Evolutionary conservation across 2,113 vertebrate species (phyloP).

Genomic region (Scomber colias): DNA sequence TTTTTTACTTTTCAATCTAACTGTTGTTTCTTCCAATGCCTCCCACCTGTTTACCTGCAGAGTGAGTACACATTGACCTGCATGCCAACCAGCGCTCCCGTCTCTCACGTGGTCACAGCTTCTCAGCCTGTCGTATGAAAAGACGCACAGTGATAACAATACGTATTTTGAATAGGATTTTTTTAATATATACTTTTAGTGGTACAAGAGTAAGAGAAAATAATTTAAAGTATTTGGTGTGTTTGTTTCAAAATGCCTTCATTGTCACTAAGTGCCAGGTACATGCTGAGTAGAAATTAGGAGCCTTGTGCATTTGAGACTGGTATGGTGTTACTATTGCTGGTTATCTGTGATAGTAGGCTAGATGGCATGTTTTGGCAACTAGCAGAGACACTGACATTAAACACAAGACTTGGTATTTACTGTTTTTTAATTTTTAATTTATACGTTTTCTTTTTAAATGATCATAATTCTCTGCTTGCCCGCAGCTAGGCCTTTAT

Average conservation of each 20-base stretch:
- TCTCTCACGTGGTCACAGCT: conserved; percentile 9
- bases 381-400: conserved; percentile 34
- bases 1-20: conserved; percentile 79
- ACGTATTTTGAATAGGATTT: conserved; percentile 30
- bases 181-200: conserved; percentile 16
- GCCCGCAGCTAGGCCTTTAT: conserved; percentile 43
- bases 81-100: conserved; percentile 42
- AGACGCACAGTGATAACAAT: conserved; percentile 23
- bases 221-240: not conserved
- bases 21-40: conserved; percentile 92
- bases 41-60: conserved; percentile 89
- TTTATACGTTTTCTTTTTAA: not conserved
- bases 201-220: conserved; percentile 37
- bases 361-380: conserved; percentile 26
- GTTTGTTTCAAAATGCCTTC: conserved; percentile 48
- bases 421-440: not conserved
- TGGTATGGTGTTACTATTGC: conserved; percentile 6
- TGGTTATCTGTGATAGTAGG: conserved; percentile 46
- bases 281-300: conserved; percentile 33
- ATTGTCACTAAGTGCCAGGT: conserved; percentile 65
- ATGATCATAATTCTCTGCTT: conserved; percentile 34
- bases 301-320: conserved; percentile 15
- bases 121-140: conserved; percentile 3
- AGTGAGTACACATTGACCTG: conserved; percentile 87
- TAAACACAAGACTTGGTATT: conserved; percentile 32